Base-by-base conservation (phyloP, 2,113 vertebrate genomes). In the Sigmodon hispidus region DNA sequence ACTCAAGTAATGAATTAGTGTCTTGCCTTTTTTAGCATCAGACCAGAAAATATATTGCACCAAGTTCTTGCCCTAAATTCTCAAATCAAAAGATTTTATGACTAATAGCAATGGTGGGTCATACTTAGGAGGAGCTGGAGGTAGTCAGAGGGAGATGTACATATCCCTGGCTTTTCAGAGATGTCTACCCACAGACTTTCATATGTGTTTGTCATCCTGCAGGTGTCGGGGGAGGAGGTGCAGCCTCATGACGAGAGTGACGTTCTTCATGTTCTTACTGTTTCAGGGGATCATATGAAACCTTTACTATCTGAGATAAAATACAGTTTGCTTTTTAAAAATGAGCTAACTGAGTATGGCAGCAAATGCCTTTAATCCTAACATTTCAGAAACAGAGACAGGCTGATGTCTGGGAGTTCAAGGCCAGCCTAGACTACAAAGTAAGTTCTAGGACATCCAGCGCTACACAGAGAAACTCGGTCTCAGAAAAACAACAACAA, bases 311-410 rank as follows among this genome's bases (percentile, higher is more conserved):
- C 45, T 59, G 9, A 19, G 50, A 45, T 73, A 76, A 89, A 95
- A 76, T 89, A 81, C 79, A 59, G 40, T 40, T 94, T 85, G 81
- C 36, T 36, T 91, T 92, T 86, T 83, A 72, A 91, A 86, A 67
- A 48, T 59, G 52, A 1, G 3, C n/a, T 7, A 69, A 69, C 67
- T 0, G 8, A 36, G 36, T 3, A 3, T 69, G 67, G 67, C 7
- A 16, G 67, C 2, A 36, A 7, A n/a, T 6, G 6, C 67, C 67
- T 36, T 69, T n/a, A 69, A 69, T 69, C 16, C 67, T 36, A 69
- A 19, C 67, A n/a, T 2, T 69, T 7, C 15, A 36, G 17, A 69
- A 36, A 7, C 67, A 69, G 36, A 19, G 67, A 2, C 67, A 69
- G 34, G 16, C 19, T 34, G 34, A 3, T 69, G 7, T 69, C 67